Conservation (phyloP, 2,797 vertebrate species). For the Lepus oiostolus region DNA sequence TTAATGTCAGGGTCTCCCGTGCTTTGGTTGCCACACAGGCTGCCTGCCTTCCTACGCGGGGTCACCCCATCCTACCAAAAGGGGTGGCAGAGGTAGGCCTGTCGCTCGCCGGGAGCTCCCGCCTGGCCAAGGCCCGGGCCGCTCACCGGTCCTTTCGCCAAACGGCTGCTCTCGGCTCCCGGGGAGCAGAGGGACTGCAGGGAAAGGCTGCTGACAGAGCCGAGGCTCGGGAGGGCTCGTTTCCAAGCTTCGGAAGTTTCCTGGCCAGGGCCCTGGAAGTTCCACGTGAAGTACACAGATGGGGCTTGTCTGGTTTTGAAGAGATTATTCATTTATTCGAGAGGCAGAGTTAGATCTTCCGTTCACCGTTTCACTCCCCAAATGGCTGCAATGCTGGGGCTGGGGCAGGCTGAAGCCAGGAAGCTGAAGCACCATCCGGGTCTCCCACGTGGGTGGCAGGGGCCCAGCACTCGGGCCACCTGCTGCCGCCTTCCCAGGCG, state of each 20-base stretch:
- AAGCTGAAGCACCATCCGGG: too few relatives aligned
- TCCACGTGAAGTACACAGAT: background rate
- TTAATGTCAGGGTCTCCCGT: background rate
- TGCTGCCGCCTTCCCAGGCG: too few relatives aligned
- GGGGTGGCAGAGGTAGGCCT: rapidly evolving
- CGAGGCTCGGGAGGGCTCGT: background rate
- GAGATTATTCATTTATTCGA: too few relatives aligned
- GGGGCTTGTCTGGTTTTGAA: background rate
- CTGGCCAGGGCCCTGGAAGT: background rate
- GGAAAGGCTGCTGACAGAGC: background rate
- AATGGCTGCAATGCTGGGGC: too few relatives aligned
- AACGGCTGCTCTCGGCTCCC: background rate
- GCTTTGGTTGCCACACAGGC: background rate
- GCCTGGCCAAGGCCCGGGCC: background rate
- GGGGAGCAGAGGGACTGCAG: background rate
- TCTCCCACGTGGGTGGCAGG: too few relatives aligned
- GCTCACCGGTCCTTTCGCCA: background rate
- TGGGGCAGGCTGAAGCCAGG: too few relatives aligned
- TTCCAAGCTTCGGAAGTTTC: background rate
- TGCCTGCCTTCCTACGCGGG: background rate
- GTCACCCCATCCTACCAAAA: background rate
- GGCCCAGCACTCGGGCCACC: too few relatives aligned
- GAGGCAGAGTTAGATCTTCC: too few relatives aligned
- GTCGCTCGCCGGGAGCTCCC: background rate
- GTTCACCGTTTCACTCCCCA: too few relatives aligned